Base-by-base conservation (phyloP, 2,797 vertebrate species). In the Sphaeramia orbicularis region DNA sequence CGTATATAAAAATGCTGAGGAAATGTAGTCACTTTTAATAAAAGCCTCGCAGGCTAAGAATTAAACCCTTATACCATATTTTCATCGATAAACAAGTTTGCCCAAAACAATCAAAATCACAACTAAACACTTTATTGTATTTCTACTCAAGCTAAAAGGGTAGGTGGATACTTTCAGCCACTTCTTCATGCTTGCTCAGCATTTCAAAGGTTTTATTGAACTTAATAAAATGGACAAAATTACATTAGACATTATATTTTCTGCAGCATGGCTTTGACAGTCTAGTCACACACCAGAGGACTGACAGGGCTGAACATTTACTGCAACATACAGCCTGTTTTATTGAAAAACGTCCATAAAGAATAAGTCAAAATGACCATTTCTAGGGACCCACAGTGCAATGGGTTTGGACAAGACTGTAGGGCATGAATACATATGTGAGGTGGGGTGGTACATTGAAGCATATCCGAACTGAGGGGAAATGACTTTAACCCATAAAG, bases 181-280 rank as follows among this genome's bases (percentile, higher is more conserved):
- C 21, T 5, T 47, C 18, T 30, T 60, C 35, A 15, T 18, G 21
- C 64, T 67, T n/a, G 24, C 32, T 59, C 43, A 6, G 55, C 36
- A 53, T 62, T 72, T 49, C 42, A 35, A 61, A 47, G 21, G 57
- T 16, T 14, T 50, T 32, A 49, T 11, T 45, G 49, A 56, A 41
- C 49, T 24, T 10, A 27, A 50, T 42, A 18, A 57, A 76, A 75
- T 21, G 62, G 44, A 51, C 15, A 57, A 62, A 57, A 72, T 54
- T 2, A 55, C 15, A 63, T 59, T 55, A 36, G 41, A 35, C 58
- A 37, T 7, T 32, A 10, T 43, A 37, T 64, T 41, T 47, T 40
- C 36, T 38, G 21, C 6, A 52, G 13, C 6, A 12, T 36, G n/a
- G 45, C 41, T 12, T 59, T 35, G 53, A 24, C 32, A 43, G 65